Evolutionary conservation across 2,888 invertebrate species (phyloP).

Genomic region (Octonoba sinensis): DNA sequence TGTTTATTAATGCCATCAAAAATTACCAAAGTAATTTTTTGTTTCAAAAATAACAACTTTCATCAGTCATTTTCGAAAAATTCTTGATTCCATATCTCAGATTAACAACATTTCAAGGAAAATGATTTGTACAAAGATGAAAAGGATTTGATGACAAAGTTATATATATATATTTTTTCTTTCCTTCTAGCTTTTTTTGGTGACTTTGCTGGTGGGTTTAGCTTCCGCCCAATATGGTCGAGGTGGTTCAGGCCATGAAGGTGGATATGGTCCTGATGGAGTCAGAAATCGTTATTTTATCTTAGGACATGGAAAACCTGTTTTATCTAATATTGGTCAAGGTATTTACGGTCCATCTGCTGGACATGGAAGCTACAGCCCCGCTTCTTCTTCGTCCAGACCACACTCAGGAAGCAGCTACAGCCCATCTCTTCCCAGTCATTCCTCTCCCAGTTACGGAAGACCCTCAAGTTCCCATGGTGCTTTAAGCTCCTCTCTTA

Average conservation of each 20-base stretch:
- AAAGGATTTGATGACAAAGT: no score
- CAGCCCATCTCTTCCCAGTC: not conserved
- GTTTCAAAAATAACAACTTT: no score
- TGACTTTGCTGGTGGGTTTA: conserved; percentile 26
- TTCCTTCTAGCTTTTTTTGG: not conserved
- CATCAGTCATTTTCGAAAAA: no score
- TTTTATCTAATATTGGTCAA: conserved; percentile 28
- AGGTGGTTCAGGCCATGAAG: conserved; percentile 18
- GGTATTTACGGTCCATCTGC: conserved; percentile 39
- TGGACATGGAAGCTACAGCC: conserved; percentile 15
- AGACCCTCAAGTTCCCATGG: not conserved
- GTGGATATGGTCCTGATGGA: conserved; percentile 38
- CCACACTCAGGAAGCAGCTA: conserved; percentile 1
- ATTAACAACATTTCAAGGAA: no score
- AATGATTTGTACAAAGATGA: no score
- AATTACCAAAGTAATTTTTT: no score
- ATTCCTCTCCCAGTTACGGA: not conserved
- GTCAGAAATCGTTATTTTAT: conserved; percentile 55
- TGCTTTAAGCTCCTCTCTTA: not conserved
- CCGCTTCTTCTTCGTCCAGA: not conserved
- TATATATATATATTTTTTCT: no score
- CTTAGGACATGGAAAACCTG: conserved; percentile 42
- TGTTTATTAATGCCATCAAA: no score
- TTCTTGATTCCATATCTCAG: no score
- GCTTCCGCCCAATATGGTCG: conserved; percentile 33